Percentiles rank a stretch among this genome's conserved stretches.
phyloP scores from a whole-genome alignment of 2,888 invertebrate species.

The Coelogynopora nodosa region DNA sequence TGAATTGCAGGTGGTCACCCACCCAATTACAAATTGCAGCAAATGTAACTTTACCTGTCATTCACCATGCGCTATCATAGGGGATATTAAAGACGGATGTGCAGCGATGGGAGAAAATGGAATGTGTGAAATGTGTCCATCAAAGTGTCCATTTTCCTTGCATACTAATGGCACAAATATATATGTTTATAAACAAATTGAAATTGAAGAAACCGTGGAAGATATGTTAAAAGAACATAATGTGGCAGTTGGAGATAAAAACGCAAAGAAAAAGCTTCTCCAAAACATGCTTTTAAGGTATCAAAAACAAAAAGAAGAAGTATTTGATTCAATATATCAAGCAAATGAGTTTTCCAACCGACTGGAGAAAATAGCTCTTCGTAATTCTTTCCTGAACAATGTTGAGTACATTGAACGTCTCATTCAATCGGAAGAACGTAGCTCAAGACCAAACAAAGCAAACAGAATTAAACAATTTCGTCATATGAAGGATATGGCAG shows the following conservation, averaged over 20 bases:
- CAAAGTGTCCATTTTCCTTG: background rate
- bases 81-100: background rate
- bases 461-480: background rate
- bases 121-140: background rate
- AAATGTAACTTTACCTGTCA: background rate
- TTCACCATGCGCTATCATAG: background rate
- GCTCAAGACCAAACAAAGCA: background rate
- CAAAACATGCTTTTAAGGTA: slow-evolving; percentile 46
- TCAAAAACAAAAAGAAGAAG: slow-evolving; percentile 41
- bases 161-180: background rate
- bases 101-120: background rate
- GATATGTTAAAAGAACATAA: slow-evolving; percentile 49
- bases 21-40: slow-evolving; percentile 17
- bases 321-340: slow-evolving; percentile 46
- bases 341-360: slow-evolving; percentile 37
- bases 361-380: slow-evolving; percentile 51
- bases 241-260: slow-evolving; percentile 47
- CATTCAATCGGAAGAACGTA: slow-evolving; percentile 49
- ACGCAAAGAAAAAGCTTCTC: slow-evolving; percentile 44
- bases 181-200: background rate
- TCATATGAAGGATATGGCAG: background rate
- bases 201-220: slow-evolving; percentile 24
- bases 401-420: slow-evolving; percentile 51
- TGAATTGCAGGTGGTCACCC: slow-evolving; percentile 41
- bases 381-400: slow-evolving; percentile 50